Percentiles rank a stretch among this genome's conserved stretches.
Evolutionary conservation across 2,797 vertebrate genomes (phyloP).

Genomic region (Trachops cirrhosus): DNA sequence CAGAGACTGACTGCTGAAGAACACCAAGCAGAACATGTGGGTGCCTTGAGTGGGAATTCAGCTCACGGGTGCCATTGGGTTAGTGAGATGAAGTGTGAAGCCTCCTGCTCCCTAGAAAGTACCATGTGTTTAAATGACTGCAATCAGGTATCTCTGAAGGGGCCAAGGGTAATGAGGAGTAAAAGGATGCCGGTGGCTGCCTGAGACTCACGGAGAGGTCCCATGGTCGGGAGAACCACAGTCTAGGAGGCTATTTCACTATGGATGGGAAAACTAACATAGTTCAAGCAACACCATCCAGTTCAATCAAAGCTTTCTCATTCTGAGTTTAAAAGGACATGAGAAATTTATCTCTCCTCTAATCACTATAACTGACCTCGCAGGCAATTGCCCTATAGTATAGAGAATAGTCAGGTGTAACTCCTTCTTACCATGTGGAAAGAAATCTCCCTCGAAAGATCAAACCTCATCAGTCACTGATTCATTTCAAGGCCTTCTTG

Average conservation of each 20-base stretch:
- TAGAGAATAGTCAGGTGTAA: neutral
- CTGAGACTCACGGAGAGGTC: neutral
- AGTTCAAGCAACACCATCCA: neutral
- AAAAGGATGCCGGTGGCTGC: neutral
- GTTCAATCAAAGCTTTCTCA: neutral
- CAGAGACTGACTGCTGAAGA: neutral
- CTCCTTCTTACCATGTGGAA: neutral
- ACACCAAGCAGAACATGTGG: neutral
- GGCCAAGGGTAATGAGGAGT: neutral
- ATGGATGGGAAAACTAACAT: neutral
- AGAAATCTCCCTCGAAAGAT: neutral
- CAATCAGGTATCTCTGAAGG: neutral
- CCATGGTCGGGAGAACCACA: neutral
- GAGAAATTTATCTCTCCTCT: neutral
- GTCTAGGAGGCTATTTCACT: neutral
- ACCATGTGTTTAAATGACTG: neutral
- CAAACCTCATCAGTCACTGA: neutral
- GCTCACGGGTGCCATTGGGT: neutral
- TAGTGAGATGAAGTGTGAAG: conserved; percentile 20
- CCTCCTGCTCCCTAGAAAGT: conserved; percentile 9
- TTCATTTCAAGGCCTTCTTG: neutral
- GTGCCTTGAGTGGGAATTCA: conserved; percentile 5
- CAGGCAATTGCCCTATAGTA: neutral
- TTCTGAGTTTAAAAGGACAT: neutral
- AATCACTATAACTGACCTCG: neutral